Conservation (phyloP, 1,140 invertebrate species). For the Zaprionus capensis region DNA sequence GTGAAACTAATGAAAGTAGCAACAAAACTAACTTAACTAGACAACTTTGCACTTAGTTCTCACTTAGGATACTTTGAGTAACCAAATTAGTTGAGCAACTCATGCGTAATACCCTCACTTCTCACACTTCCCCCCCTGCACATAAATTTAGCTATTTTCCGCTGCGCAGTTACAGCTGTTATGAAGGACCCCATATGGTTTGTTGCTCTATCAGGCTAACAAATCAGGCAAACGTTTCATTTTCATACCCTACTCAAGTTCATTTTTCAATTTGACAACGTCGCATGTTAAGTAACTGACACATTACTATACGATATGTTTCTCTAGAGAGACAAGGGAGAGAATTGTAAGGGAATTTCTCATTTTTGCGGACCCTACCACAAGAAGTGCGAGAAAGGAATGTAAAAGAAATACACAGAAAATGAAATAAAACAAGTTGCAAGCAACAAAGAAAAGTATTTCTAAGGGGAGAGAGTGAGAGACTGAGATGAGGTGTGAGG, state of each 20-base stretch:
- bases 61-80: neutral
- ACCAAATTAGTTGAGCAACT: neutral
- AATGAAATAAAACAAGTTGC: slow-evolving; percentile 48
- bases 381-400: slow-evolving; percentile 25
- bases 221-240: slow-evolving; percentile 9
- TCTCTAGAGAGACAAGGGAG: neutral
- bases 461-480: slow-evolving; percentile 12
- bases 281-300: slow-evolving; percentile 52
- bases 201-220: slow-evolving; percentile 2
- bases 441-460: slow-evolving; percentile 65
- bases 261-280: slow-evolving; percentile 48
- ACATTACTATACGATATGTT: slow-evolving; percentile 35
- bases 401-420: slow-evolving; percentile 27
- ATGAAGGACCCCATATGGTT: slow-evolving; percentile 20
- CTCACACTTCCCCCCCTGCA: neutral
- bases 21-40: neutral
- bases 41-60: neutral
- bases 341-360: neutral
- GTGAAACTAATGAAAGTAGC: neutral
- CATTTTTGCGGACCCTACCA: slow-evolving; percentile 4
- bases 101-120: neutral
- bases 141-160: neutral
- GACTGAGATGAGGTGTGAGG: slow-evolving; percentile 19
- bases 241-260: slow-evolving; percentile 11
- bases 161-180: slow-evolving; percentile 2